Base-by-base conservation (phyloP, 1,140 invertebrate genomes). In the Lanistes nyassanus region DNA sequence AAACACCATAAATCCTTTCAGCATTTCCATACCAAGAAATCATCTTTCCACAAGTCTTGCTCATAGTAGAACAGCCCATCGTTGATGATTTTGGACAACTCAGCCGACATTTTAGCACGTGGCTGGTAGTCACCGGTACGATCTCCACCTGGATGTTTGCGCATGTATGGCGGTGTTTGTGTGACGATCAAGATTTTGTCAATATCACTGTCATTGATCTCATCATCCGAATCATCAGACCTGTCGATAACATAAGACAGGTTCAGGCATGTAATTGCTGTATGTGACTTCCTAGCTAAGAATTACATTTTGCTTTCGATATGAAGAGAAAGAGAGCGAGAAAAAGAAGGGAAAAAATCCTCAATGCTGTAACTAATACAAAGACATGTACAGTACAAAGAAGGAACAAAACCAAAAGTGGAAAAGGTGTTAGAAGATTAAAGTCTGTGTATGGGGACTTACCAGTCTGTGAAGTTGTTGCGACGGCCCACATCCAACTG, bases 111-210 rank as follows among this genome's bases (percentile, higher is more conserved):
- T 91, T 88, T 89, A 11, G 87, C 79, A 1, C 88, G 72, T 47
- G 84, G 81, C 26, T 82, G 77, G 78, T 85, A 75, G 66, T 86
- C 84, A 21, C 85, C 86, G 3, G 86, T 89, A 4, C 88, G 76
- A 66, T 88, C 87, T 19, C 84, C 86, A 21, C 86, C 76, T 80
- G 87, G 69, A 89, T 89, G 91, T 76, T 87, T 88, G 2, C 83
- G 81, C 19, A 83, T 67, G 29, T 83, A 79, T 13, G 87, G 87
- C 19, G 88, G 87, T 58, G 92, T 93, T 92, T 98, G 97, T 3
- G 97, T 98, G 29, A 99, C 96, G 81, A 99, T 99, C 23, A 99
- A 91, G 75, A 99, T 92, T 88, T 99, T 97, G 82, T 97, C 96
- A 64, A 99, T 93, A 86, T 98, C 96, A 80, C 93, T 92, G 90